Conservation (phyloP, 2,113 vertebrate species). For the Aspidoscelis tigris region DNA sequence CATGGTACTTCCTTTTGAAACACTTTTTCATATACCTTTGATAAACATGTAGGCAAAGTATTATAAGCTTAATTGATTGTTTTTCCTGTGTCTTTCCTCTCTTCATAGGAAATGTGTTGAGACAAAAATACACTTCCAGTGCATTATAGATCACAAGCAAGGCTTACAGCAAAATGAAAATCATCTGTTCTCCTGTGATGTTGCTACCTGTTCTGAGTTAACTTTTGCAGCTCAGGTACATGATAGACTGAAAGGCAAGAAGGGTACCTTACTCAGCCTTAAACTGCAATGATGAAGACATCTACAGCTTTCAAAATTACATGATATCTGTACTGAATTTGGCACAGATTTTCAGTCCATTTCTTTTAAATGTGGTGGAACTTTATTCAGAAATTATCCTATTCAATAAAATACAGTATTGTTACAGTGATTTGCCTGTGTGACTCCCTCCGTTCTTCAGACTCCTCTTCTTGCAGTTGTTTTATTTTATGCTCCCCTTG, state of each 20-base stretch:
- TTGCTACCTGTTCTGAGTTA: background rate
- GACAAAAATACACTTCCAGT: background rate
- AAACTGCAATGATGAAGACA: background rate
- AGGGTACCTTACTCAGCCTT: background rate
- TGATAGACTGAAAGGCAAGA: background rate
- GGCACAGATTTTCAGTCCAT: background rate
- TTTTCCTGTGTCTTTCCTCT: background rate
- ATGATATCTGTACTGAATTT: background rate
- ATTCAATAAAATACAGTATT: conserved; percentile 1
- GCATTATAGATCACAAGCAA: background rate
- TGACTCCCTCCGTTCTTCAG: too few species aligned
- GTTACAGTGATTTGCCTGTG: too few species aligned
- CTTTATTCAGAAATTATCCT: background rate
- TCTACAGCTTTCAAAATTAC: background rate
- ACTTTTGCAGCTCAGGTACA: background rate
- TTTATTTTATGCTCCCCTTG: too few species aligned
- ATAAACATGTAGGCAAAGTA: background rate
- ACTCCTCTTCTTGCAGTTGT: too few species aligned
- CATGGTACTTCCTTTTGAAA: background rate
- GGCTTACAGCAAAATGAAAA: background rate
- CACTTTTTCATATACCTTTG: background rate
- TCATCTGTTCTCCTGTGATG: background rate
- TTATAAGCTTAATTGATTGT: background rate
- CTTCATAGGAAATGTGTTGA: background rate
- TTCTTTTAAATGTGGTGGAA: background rate